These are phyloP conservation scores for Zaprionus ornatus DNA, from an alignment of 1,140 invertebrate species.

Conservation along the genomic window DNA sequence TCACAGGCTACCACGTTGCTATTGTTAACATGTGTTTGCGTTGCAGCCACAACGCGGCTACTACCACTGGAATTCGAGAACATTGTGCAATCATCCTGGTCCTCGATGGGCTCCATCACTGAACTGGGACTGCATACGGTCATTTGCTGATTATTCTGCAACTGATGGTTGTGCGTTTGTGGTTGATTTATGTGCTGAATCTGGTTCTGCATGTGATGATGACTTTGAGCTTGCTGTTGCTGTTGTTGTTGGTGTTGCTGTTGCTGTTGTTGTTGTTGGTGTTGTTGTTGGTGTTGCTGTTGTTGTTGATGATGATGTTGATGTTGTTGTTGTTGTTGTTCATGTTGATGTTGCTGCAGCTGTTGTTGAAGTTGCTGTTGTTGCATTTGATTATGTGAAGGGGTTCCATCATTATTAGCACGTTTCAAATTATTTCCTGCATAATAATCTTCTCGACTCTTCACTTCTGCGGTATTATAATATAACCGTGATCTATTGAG, in stretches of 20 bases:
- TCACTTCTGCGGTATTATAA: constrained; percentile 75
- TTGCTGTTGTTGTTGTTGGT: constrained; percentile 26
- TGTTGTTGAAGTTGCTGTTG: constrained; percentile 27
- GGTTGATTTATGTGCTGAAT: neutral
- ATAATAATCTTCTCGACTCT: constrained; percentile 80
- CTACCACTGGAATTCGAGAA: constrained; percentile 50
- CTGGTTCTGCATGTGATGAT: constrained; percentile 6
- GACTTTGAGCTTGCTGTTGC: constrained; percentile 24
- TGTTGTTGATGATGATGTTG: neutral
- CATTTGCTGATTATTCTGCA: constrained; percentile 55
- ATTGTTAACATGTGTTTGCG: constrained; percentile 64
- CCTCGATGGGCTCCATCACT: constrained; percentile 53
- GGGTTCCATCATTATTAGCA: constrained; percentile 24
- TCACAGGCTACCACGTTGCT: constrained; percentile 55
- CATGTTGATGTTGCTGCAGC: constrained; percentile 20
- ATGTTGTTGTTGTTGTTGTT: constrained; percentile 8
- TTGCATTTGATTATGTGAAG: constrained; percentile 28
- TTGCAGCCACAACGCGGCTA: constrained; percentile 64
- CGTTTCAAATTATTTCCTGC: constrained; percentile 44
- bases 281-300: neutral
- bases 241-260: constrained; percentile 25
- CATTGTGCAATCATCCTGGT: constrained; percentile 54
- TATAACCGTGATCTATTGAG: constrained; percentile 69
- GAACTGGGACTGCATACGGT: constrained; percentile 43
- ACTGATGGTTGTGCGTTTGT: constrained; percentile 57